Evolutionary conservation across 2,113 vertebrate species (phyloP).

Genomic region (Pseudopipra pipra): DNA sequence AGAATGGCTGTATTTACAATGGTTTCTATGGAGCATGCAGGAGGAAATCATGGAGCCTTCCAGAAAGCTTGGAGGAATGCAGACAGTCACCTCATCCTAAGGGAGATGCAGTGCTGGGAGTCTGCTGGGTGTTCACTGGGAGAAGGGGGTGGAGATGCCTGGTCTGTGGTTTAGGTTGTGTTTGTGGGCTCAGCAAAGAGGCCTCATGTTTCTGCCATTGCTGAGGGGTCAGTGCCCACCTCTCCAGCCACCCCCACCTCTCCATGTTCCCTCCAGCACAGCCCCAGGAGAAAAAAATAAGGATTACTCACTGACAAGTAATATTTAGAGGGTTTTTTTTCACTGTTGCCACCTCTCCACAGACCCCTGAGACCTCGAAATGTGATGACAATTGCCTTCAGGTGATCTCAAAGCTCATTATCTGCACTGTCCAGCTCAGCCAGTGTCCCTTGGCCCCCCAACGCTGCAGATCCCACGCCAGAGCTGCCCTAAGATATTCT

Average conservation of each 20-base stretch:
- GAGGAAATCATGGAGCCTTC: not conserved
- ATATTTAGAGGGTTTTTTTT: not conserved
- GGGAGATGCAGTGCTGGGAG: not conserved
- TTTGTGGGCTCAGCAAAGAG: not conserved
- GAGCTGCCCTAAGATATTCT: not conserved
- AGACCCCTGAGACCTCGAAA: not conserved
- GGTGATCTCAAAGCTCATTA: not conserved
- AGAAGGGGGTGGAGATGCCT: not conserved
- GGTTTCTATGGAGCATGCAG: not conserved
- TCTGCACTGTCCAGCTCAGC: not conserved
- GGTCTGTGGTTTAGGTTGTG: not conserved
- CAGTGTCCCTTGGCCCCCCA: not conserved
- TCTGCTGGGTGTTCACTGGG: not conserved
- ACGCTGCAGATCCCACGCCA: fast-evolving
- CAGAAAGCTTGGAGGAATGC: not conserved
- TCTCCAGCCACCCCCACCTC: not conserved
- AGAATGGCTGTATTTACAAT: slow-evolving; percentile 16
- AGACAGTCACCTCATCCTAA: not conserved
- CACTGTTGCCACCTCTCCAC: not conserved
- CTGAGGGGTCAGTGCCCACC: not conserved
- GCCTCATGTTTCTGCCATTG: fast-evolving
- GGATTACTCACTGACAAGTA: not conserved
- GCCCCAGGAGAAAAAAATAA: not conserved
- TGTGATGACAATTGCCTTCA: not conserved
- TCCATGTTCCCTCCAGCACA: not conserved